Conservation (phyloP, 2,113 vertebrate species). For the Semicossyphus pulcher region DNA sequence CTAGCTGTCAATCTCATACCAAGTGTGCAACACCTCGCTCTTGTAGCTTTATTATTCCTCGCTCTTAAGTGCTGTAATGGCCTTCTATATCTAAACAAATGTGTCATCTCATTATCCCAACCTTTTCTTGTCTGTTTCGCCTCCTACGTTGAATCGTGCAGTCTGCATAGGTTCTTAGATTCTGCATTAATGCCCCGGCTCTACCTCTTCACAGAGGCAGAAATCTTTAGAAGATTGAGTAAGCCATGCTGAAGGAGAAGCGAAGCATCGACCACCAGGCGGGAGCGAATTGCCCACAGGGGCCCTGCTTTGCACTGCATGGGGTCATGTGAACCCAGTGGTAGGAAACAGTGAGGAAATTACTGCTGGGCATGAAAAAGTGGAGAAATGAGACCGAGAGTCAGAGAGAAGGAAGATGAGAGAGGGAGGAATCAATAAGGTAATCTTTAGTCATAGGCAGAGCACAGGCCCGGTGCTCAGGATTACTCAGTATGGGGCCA, state of each 20-base stretch:
- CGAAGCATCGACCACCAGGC: constrained; percentile 14
- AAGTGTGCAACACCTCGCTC: neutral
- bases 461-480: constrained; percentile 37
- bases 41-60: constrained; percentile 1
- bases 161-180: neutral
- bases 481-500: constrained; percentile 73
- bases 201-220: neutral
- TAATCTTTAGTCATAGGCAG: constrained; percentile 75
- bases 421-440: constrained; percentile 72
- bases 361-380: constrained; percentile 47
- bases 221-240: neutral
- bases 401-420: neutral
- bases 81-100: constrained; percentile 14
- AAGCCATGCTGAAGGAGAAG: constrained; percentile 7
- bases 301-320: constrained; percentile 38
- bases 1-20: constrained; percentile 34
- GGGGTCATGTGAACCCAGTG: constrained; percentile 41
- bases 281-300: constrained; percentile 39
- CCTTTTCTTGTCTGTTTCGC: neutral
- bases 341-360: constrained; percentile 55
- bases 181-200: neutral
- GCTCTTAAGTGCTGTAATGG: constrained; percentile 1
- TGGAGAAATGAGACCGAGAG: constrained; percentile 39
- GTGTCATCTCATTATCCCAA: constrained; percentile 8
- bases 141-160: neutral